Evolutionary conservation across 2,113 vertebrate genomes (phyloP), one percentile per base, ranked within the genome.

Genomic region (Picathartes gymnocephalus): DNA sequence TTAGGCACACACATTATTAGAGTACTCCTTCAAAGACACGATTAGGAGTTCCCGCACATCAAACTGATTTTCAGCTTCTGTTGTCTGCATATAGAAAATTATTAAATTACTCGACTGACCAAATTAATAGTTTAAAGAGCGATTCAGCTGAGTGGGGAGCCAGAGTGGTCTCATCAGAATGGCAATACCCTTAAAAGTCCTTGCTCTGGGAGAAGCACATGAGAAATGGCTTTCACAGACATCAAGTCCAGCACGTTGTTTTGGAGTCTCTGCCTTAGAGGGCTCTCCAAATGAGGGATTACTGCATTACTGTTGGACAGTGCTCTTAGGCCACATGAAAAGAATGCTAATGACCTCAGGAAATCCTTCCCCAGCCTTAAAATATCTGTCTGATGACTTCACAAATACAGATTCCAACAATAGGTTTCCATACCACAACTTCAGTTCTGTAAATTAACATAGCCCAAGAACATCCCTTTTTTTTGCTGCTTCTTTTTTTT

Each of bases 331-430:
- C 96, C 96, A 97, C 96, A 96, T 96, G 92, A 96, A 97, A 97
- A 95, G 95, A 95, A 97, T 96, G 93, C 83, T 80, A 96, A 97
- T 86, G 96, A 95, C 96, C 94, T 91, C 96, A 96, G 96, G 97
- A 97, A 97, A 96, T 97, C 95, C 96, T 95, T 82, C 74, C 93
- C 93, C 92, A 95, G 95, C 86, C 94, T 96, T 97, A 95, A 96
- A 96, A 95, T 96, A 97, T 94, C 94, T 96, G 71, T 76, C 93
- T 92, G 86, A 80, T 97, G 96, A 97, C 91, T 95, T 97, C 96
- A 97, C 88, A 93, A 94, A 94, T 61, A 56, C 10, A 4, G 92
- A 95, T 72, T 91, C 83, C 74, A 94, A 76, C 93, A 28, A 56
- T n/a, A 84, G 64, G 71, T 87, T 95, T 93, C 93, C 83, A 92